phyloP scores from a whole-genome alignment of 2,888 invertebrate genomes.

The Drosophila nr. perissopoda region DNA sequence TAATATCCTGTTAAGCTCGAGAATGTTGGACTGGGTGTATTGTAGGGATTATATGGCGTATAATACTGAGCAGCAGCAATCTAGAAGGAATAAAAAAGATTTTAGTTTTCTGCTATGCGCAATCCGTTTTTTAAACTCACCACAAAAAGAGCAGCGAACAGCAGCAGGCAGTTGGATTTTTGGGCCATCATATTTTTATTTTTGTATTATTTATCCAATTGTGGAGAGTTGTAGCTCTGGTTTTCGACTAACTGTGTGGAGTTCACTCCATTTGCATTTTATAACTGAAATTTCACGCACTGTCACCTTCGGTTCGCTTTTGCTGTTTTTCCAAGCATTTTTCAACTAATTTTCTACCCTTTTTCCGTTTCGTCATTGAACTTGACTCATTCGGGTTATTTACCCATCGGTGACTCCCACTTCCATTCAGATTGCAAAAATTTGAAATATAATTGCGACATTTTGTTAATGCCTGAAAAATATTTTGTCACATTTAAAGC shows the following conservation, averaged over 20 bases:
- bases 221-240: slow-evolving; percentile 16
- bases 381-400: slow-evolving; percentile 77
- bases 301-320: slow-evolving; percentile 39
- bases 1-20: slow-evolving; percentile 66
- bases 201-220: slow-evolving; percentile 16
- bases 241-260: slow-evolving; percentile 43
- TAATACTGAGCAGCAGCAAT: slow-evolving; percentile 58
- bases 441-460: slow-evolving; percentile 28
- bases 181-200: slow-evolving; percentile 30
- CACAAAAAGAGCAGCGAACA: slow-evolving; percentile 30
- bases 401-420: slow-evolving; percentile 67
- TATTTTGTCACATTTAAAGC: slow-evolving; percentile 59
- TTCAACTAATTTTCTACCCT: slow-evolving; percentile 26
- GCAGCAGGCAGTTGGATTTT: slow-evolving; percentile 25
- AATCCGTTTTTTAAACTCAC: slow-evolving; percentile 10
- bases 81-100: slow-evolving; percentile 18
- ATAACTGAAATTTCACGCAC: slow-evolving; percentile 71
- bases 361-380: slow-evolving; percentile 74
- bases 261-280: slow-evolving; percentile 38
- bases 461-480: slow-evolving; percentile 45
- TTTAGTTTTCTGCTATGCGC: neutral
- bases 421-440: neutral
- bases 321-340: slow-evolving; percentile 9
- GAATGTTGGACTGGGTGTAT: slow-evolving; percentile 71
- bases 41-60: slow-evolving; percentile 66